Base-by-base conservation (phyloP, 2,888 invertebrate genomes). In the Silvanus unidentatus region DNA sequence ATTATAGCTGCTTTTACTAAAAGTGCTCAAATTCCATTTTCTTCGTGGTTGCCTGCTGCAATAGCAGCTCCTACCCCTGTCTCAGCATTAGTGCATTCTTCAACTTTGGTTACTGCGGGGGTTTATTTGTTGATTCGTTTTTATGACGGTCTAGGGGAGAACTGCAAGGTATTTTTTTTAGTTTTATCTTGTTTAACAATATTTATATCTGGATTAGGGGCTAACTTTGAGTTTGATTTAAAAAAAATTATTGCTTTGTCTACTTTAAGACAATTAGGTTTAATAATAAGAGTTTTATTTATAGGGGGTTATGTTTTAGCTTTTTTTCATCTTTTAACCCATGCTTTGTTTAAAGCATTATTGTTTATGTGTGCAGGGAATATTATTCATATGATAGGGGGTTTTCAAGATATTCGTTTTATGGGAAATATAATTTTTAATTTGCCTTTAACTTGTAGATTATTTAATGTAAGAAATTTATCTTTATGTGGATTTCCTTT, bases 21-120 rank as follows among this genome's bases (percentile, higher is more conserved):
- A 71, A 87, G 86, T 55, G 87, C 86, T 64, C 86, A 88, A 70
- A 80, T 87, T 76, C 86, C 87, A 38, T 88, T 88, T 81, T 84
- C 83, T 50, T 77, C 83, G 37, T 88, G 86, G 59, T 69, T 86
- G 39, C 87, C 87, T 0, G 86, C 86, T 36, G 86, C 86, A 28
- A 87, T 86, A 40, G 87, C 87, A 0, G 86, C 86, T 36, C 86
- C 86, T 28, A 87, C 86, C 0, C 86, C 86, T 8, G 80, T 86
- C 44, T 84, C 63, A 40, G 60, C 64, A 47, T 76, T 86, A 72
- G 85, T 83, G 54, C 85, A 87, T 77, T 87, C 86, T 51, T 87
- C 85, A 2, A 87, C 86, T 51, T 76, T 88, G 66, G 86, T 88
- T 0, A 87, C 86, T 29, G 86, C 86, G 0, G 86, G 86, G 0